phyloP scores from a whole-genome alignment of 2,113 vertebrate genomes.

The Oreamnos americanus region DNA sequence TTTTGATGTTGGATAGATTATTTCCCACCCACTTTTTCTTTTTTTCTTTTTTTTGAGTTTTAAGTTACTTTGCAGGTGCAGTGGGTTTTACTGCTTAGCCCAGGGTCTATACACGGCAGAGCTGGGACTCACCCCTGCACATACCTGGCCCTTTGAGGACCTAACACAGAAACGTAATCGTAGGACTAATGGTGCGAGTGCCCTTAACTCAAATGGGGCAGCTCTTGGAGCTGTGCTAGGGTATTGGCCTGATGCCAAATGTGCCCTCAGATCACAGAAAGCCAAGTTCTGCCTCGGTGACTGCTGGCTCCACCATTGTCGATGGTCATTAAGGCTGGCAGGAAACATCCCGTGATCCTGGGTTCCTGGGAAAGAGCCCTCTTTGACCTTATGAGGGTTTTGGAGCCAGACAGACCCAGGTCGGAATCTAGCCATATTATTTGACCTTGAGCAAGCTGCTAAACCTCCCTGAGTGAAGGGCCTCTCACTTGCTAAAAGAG shows the following conservation, averaged over 20 bases:
- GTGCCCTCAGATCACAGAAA: background rate
- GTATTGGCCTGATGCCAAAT: background rate
- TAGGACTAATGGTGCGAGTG: background rate
- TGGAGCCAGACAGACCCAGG: background rate
- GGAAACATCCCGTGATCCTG: background rate
- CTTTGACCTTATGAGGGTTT: background rate
- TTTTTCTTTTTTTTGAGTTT: background rate
- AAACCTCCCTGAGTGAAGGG: background rate
- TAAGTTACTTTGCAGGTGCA: background rate
- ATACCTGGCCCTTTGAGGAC: background rate
- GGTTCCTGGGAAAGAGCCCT: background rate
- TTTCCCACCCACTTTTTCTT: background rate
- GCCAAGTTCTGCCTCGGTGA: background rate
- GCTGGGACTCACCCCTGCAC: background rate
- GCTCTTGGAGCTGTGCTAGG: background rate
- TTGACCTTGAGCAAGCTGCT: background rate
- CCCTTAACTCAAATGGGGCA: background rate
- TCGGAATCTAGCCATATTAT: background rate
- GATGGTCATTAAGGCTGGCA: background rate
- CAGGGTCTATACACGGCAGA: background rate
- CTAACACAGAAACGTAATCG: rapidly evolving
- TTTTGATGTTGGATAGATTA: constrained; percentile 4
- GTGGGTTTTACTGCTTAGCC: background rate
- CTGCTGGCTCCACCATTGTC: background rate
- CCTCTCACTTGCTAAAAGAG: background rate